Evolutionary conservation across 1,140 invertebrate species (phyloP).

Genomic region (Helicoverpa zea): DNA sequence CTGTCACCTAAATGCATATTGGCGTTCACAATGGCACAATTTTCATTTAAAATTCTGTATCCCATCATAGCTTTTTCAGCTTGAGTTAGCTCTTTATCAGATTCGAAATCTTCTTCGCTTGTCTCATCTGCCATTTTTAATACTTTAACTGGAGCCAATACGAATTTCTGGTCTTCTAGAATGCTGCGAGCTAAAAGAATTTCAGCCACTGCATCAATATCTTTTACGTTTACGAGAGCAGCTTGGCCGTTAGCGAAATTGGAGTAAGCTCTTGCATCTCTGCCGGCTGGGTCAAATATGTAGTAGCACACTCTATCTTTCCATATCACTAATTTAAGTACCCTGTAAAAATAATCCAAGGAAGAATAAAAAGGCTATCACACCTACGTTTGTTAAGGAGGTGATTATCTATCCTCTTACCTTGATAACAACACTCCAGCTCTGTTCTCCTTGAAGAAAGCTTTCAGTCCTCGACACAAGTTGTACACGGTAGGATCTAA

Average conservation of each 20-base stretch:
- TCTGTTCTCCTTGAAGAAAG: slow-evolving; percentile 85
- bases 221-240: slow-evolving; percentile 85
- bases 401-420: slow-evolving; percentile 53
- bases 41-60: slow-evolving; percentile 85
- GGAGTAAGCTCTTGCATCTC: slow-evolving; percentile 77
- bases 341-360: slow-evolving; percentile 60
- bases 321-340: slow-evolving; percentile 85
- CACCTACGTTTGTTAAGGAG: not conserved
- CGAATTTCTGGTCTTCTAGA: slow-evolving; percentile 85
- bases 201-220: slow-evolving; percentile 80
- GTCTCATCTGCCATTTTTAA: slow-evolving; percentile 82
- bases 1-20: slow-evolving; percentile 86
- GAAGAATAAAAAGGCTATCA: not conserved
- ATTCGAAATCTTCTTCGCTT: slow-evolving; percentile 83
- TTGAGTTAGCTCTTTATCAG: slow-evolving; percentile 78
- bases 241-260: slow-evolving; percentile 81
- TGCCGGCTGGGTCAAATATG: slow-evolving; percentile 86
- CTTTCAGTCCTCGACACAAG: slow-evolving; percentile 84
- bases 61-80: slow-evolving; percentile 83
- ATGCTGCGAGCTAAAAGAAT: slow-evolving; percentile 84
- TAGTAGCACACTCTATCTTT: slow-evolving; percentile 86
- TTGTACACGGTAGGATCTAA: slow-evolving; percentile 86
- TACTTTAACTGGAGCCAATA: slow-evolving; percentile 82
- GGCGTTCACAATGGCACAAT: slow-evolving; percentile 86
- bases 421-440: slow-evolving; percentile 84